Evolutionary conservation across 1,140 invertebrate genomes (phyloP).

Genomic region (Patella vulgata): DNA sequence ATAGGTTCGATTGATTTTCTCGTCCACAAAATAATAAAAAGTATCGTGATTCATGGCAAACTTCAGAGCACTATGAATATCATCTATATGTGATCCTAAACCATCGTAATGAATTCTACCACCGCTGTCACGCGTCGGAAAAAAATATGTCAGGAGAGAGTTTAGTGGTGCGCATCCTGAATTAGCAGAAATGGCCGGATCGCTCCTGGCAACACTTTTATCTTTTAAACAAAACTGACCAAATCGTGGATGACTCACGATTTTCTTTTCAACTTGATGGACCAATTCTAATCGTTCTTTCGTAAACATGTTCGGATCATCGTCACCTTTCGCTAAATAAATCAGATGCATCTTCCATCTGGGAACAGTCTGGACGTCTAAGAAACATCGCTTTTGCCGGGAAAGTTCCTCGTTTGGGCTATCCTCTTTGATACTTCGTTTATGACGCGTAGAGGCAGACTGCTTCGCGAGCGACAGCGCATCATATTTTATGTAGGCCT

Average conservation of each 20-base stretch:
- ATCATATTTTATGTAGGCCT: conserved; percentile 44
- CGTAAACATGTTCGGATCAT: conserved; percentile 54
- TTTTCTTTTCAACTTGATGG: conserved; percentile 51
- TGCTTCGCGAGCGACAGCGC: conserved; percentile 41
- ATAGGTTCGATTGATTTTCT: conserved; percentile 50
- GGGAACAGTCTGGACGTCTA: conserved; percentile 8
- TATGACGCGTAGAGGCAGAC: conserved; percentile 2
- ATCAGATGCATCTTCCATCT: conserved; percentile 36
- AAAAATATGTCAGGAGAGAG: conserved; percentile 59
- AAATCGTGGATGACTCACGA: conserved; percentile 46
- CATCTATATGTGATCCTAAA: conserved; percentile 39
- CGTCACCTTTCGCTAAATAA: conserved; percentile 44
- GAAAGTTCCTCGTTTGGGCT: neutral
- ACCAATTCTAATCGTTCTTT: conserved; percentile 47
- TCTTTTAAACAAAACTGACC: conserved; percentile 54
- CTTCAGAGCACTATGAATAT: conserved; percentile 52
- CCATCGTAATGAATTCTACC: conserved; percentile 51
- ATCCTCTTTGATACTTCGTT: neutral
- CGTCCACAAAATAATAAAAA: conserved; percentile 61
- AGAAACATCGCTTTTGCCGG: neutral
- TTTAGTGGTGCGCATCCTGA: conserved; percentile 55
- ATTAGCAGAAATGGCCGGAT: conserved; percentile 37
- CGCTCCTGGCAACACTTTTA: conserved; percentile 7
- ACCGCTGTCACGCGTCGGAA: conserved; percentile 40
- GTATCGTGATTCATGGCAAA: conserved; percentile 53